Evolutionary conservation across 2,888 invertebrate species (phyloP), one percentile per base, ranked within the genome.

Genomic region (Cerceris rybyensis): DNA sequence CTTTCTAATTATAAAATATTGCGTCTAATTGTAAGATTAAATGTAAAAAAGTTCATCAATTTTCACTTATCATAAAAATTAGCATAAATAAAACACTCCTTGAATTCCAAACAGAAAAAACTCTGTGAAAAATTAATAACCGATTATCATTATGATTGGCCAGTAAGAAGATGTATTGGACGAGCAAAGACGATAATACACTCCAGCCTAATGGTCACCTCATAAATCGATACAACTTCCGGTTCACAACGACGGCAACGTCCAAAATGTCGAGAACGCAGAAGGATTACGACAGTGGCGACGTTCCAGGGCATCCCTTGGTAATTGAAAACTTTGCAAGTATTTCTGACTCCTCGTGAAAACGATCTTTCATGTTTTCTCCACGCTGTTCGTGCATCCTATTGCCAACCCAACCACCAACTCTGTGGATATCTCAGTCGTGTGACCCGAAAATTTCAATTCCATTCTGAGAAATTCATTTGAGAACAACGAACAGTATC

Each of bases 391-490:
- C n/a, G 11, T 8, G 9, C 2, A 43, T 14, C 9, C 52, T 16
- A 16, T 55, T 42, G 58, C 71, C 49, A 8, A 75, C 42, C 59
- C 57, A 9, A 7, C n/a, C 11, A 41, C 17, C 58, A 64, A 7
- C 65, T 76, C 17, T 55, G 50, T 41, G 16, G 16, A 54, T 60
- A 17, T 60, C 28, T 54, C 54, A 43, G 64, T 68, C 68, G 43
- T 59, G 68, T 59, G 68, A 67, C 71, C 52, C 58, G 46, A 67
- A 67, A 76, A 82, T 78, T 82, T 80, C 78, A 75, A 82, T 80
- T 75, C 73, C 65, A 78, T 74, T 66, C 68, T 52, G 57, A 59
- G 42, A 75, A 81, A 64, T 82, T 81, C 11, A 5, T 28, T 28
- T 4, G 28, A 28, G 2, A 28, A 28, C 2, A 1, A 28, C 28